Conservation (phyloP, 2,797 vertebrate species). For the Eutrigla gurnardus region DNA sequence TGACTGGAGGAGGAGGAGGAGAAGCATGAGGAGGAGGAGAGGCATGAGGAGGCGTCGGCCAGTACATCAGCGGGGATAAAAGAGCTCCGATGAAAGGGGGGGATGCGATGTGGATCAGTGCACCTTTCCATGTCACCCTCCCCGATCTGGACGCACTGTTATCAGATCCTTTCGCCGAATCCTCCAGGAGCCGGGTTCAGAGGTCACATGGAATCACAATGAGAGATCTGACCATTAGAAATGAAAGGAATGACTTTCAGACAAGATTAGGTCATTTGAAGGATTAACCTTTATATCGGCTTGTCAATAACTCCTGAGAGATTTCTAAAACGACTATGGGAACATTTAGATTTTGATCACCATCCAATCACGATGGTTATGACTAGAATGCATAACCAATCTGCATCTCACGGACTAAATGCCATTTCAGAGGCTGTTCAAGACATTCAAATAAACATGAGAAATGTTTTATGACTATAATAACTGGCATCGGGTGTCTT, state of each 20-base stretch:
- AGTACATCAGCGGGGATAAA: conserved; percentile 53
- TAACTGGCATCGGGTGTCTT: too few species aligned
- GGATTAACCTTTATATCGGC: conserved; percentile 3
- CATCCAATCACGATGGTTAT: neutral
- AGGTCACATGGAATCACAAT: conserved; percentile 29
- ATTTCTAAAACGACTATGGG: neutral
- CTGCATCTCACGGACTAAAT: neutral
- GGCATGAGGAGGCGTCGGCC: conserved; percentile 28
- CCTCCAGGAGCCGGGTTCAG: neutral
- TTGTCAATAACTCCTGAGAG: neutral
- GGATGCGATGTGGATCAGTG: conserved; percentile 1
- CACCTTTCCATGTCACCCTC: conserved; percentile 4
- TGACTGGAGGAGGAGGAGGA: neutral
- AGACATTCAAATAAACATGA: neutral
- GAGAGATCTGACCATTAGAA: conserved; percentile 20
- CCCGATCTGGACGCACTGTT: neutral
- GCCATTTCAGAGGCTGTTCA: neutral
- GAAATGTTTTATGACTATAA: too few species aligned
- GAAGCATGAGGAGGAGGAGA: conserved; percentile 3
- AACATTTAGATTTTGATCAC: neutral
- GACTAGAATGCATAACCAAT: neutral
- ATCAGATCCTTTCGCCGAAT: conserved; percentile 12
- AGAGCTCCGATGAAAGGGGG: conserved; percentile 34
- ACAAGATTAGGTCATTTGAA: conserved; percentile 14
- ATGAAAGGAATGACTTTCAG: conserved; percentile 24